Conservation (phyloP, 2,113 vertebrate species). For the Isurus oxyrinchus region DNA sequence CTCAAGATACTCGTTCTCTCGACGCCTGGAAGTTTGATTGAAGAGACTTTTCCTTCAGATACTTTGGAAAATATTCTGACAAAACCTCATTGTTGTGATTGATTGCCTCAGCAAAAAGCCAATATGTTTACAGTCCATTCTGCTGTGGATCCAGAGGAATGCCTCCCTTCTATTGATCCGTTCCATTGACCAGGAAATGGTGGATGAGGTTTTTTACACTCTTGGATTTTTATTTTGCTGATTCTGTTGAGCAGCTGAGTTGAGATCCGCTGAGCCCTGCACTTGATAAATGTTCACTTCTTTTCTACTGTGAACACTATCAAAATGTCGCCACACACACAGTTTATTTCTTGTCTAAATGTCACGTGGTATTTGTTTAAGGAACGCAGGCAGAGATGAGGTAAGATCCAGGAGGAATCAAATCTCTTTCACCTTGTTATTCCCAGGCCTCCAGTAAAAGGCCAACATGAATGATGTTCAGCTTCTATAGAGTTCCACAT, state of each 20-base stretch:
- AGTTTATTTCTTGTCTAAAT: background rate
- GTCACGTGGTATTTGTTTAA: background rate
- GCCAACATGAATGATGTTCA: background rate
- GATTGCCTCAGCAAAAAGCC: background rate
- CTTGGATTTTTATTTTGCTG: background rate
- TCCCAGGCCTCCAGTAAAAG: background rate
- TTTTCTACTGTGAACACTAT: background rate
- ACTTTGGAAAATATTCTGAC: constrained; percentile 15
- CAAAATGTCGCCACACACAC: background rate
- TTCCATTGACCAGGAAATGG: background rate
- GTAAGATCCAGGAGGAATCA: background rate
- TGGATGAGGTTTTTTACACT: background rate
- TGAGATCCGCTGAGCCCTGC: background rate
- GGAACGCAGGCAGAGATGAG: background rate
- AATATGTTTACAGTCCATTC: background rate
- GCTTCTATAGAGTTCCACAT: background rate
- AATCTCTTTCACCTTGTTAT: constrained; percentile 11
- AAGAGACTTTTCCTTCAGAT: background rate
- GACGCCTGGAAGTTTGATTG: background rate
- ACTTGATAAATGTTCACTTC: background rate
- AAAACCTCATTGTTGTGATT: background rate
- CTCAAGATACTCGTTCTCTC: background rate
- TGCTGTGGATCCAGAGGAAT: too few species aligned
- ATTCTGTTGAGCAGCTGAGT: background rate
- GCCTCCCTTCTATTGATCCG: background rate